Conservation (phyloP, 2,797 vertebrate species). For the Chloroceryle amazona region DNA sequence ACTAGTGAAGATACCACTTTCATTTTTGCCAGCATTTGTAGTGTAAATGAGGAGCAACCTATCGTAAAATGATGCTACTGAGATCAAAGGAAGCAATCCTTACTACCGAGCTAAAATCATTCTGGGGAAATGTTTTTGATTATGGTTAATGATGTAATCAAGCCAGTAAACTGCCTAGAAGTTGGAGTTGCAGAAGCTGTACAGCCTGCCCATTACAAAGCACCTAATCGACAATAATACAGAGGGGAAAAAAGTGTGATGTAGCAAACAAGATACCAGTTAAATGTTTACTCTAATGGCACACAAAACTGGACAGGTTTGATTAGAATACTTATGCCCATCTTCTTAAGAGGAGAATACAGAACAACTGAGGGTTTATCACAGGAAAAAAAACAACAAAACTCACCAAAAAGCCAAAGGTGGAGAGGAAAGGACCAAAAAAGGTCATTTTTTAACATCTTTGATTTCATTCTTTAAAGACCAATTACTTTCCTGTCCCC, state of each 20-base stretch:
- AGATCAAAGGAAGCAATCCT: conserved; percentile 86
- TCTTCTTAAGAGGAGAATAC: conserved; percentile 62
- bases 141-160: conserved; percentile 88
- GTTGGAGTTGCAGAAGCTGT: conserved; percentile 76
- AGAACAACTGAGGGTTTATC: conserved; percentile 45
- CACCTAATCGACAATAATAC: conserved; percentile 62
- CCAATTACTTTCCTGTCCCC: conserved; percentile 86
- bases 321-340: conserved; percentile 66
- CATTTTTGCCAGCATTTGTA: conserved; percentile 83
- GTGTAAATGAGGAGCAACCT: conserved; percentile 84
- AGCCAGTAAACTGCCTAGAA: conserved; percentile 80
- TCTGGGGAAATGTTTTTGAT: conserved; percentile 85
- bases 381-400: neutral
- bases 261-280: conserved; percentile 64
- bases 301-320: conserved; percentile 67
- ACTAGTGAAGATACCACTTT: conserved; percentile 73
- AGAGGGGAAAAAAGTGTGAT: conserved; percentile 59
- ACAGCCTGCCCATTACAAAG: conserved; percentile 68
- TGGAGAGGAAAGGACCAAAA: conserved; percentile 68
- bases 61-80: conserved; percentile 82
- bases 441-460: conserved; percentile 79
- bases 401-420: conserved; percentile 10
- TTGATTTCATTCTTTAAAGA: conserved; percentile 86
- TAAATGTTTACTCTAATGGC: conserved; percentile 78
- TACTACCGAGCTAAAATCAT: conserved; percentile 84